These are phyloP conservation scores for Nomia melanderi DNA, from an alignment of 1,140 invertebrate species.

Conservation along the genomic window DNA sequence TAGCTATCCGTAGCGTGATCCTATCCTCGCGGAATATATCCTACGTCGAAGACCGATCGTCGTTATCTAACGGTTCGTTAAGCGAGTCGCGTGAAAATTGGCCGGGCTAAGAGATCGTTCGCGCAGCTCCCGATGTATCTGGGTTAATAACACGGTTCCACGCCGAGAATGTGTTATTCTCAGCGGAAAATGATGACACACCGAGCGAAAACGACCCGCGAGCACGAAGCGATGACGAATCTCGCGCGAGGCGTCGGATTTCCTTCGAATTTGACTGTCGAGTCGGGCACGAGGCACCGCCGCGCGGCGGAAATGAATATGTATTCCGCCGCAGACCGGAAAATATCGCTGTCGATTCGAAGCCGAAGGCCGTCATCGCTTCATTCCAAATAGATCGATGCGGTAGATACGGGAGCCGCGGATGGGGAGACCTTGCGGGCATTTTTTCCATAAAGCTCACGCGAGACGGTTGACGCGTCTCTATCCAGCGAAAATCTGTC, in stretches of 20 bases:
- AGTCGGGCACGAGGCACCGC: too few relatives aligned
- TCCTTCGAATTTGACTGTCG: not conserved
- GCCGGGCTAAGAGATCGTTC: not conserved
- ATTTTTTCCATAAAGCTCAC: not conserved
- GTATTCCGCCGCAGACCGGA: not conserved
- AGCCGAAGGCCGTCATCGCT: not conserved
- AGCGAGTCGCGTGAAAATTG: not conserved
- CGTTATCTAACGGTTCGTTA: too few relatives aligned
- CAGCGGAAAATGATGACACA: not conserved
- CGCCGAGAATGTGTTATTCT: constrained; percentile 12
- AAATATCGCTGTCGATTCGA: not conserved
- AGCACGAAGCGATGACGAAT: constrained; percentile 9
- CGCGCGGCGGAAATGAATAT: too few relatives aligned
- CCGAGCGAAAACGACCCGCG: not conserved
- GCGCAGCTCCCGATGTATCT: constrained; percentile 15
- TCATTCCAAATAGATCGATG: not conserved
- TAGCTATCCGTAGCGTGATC: too few relatives aligned
- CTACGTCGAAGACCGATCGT: too few relatives aligned
- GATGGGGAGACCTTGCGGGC: not conserved
- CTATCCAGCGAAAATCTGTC: not conserved
- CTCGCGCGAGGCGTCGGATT: not conserved
- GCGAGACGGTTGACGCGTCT: not conserved
- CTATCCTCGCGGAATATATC: too few relatives aligned
- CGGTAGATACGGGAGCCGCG: not conserved
- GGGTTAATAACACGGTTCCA: constrained; percentile 22